These are phyloP conservation scores for Euthynnus affinis DNA, from an alignment of 2,797 vertebrate species.

Conservation along the genomic window DNA sequence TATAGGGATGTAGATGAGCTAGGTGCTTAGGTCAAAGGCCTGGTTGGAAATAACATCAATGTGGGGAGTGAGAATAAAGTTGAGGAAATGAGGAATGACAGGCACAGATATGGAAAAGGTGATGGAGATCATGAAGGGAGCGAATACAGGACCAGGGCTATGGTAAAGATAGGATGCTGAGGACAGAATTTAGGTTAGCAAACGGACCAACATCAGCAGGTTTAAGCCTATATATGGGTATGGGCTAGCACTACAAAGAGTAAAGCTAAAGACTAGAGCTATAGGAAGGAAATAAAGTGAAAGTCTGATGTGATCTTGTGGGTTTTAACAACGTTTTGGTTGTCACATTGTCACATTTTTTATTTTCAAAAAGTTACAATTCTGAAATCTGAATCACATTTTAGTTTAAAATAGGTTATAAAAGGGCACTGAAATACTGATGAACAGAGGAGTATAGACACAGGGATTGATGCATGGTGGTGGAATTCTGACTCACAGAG, in stretches of 20 bases:
- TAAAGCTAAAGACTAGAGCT: not conserved
- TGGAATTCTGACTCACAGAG: conserved; percentile 10
- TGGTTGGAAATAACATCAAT: conserved; percentile 15
- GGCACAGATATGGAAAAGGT: conserved; percentile 32
- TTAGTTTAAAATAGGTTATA: no score
- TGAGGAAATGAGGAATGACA: not conserved
- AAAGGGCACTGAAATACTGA: no score
- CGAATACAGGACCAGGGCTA: conserved; percentile 6
- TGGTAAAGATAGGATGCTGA: conserved; percentile 25
- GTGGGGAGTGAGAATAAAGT: conserved; percentile 17
- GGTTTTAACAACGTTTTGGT: no score
- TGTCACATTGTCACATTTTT: no score
- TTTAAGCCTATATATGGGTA: not conserved
- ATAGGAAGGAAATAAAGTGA: not conserved
- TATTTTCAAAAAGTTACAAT: no score
- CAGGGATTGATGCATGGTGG: not conserved
- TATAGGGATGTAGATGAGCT: conserved; percentile 19
- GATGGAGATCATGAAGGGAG: conserved; percentile 36
- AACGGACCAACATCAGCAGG: not conserved
- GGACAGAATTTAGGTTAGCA: conserved; percentile 23
- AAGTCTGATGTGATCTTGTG: not conserved
- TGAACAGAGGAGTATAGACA: no score
- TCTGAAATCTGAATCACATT: no score
- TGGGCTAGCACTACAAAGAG: not conserved
- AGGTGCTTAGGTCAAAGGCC: conserved; percentile 23